Percentiles rank a stretch among this genome's conserved stretches.
Evolutionary conservation across 2,797 vertebrate genomes (phyloP).

Genomic region (Lepidocolaptes lacrymiger): DNA sequence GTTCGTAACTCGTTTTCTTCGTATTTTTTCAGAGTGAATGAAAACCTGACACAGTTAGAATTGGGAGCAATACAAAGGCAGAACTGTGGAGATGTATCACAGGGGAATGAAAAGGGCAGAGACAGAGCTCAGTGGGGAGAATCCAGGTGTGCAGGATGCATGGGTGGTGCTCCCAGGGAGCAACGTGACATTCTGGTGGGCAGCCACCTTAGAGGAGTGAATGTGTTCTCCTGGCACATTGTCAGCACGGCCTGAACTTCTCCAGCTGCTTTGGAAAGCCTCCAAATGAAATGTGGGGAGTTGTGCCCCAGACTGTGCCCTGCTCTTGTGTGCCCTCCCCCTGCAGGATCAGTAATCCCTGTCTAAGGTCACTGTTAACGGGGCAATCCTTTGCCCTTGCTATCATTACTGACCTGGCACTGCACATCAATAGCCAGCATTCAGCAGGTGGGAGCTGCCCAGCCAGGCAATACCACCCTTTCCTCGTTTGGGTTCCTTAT

Average conservation of each 20-base stretch:
- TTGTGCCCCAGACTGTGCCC: fast-evolving
- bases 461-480: background rate
- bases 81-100: background rate
- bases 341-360: background rate
- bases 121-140: background rate
- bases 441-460: background rate
- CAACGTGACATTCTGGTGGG: background rate
- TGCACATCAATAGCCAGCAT: background rate
- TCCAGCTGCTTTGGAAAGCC: background rate
- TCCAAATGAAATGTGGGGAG: background rate
- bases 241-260: background rate
- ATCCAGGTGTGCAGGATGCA: background rate
- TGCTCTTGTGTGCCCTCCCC: background rate
- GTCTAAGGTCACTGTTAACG: background rate
- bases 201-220: background rate
- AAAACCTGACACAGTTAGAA: conserved; percentile 38
- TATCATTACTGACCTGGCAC: background rate
- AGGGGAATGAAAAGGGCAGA: background rate
- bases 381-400: background rate
- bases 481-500: background rate
- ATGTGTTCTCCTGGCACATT: background rate
- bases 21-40: conserved; percentile 15
- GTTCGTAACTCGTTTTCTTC: conserved; percentile 37
- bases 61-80: background rate
- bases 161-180: background rate